phyloP scores from a whole-genome alignment of 2,113 vertebrate genomes.

The Notothenia rossii region DNA sequence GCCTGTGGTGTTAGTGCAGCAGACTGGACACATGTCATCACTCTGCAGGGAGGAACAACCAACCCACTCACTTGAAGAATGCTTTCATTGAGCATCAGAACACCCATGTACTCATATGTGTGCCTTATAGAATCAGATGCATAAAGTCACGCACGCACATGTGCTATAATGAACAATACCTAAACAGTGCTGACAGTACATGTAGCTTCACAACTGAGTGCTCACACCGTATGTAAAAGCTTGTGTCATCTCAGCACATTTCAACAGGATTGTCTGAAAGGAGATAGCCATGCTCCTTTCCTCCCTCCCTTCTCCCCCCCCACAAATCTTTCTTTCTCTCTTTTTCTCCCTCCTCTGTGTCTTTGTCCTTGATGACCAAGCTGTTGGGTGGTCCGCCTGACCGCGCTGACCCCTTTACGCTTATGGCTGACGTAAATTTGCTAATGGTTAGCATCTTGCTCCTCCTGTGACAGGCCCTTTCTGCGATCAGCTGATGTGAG shows the following conservation, averaged over 20 bases:
- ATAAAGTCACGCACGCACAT: conserved; percentile 26
- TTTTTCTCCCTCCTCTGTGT: conserved; percentile 45
- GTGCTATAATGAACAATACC: conserved; percentile 50
- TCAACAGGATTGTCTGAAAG: conserved; percentile 64
- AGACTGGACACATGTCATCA: conserved; percentile 52
- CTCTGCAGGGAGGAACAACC: conserved; percentile 20
- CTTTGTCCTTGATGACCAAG: conserved; percentile 78
- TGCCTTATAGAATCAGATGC: conserved; percentile 18
- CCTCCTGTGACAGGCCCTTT: conserved; percentile 61
- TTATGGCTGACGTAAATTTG: conserved; percentile 76
- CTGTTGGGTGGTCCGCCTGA: conserved; percentile 81
- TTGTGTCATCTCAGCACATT: conserved; percentile 78
- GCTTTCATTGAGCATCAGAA: conserved; percentile 1
- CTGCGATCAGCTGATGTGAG: conserved; percentile 70
- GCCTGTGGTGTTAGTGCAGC: conserved; percentile 29
- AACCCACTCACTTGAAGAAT: conserved; percentile 29
- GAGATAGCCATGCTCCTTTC: conserved; percentile 57
- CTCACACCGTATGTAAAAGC: conserved; percentile 66
- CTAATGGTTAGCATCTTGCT: conserved; percentile 74
- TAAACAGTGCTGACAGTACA: conserved; percentile 62
- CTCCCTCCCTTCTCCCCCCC: conserved; percentile 24
- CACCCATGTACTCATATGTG: background rate
- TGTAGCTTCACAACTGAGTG: conserved; percentile 59
- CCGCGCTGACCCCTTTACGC: conserved; percentile 66
- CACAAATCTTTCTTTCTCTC: conserved; percentile 37